Evolutionary conservation across 2,888 invertebrate genomes (phyloP).

Genomic region (Coleophora flavipennella): DNA sequence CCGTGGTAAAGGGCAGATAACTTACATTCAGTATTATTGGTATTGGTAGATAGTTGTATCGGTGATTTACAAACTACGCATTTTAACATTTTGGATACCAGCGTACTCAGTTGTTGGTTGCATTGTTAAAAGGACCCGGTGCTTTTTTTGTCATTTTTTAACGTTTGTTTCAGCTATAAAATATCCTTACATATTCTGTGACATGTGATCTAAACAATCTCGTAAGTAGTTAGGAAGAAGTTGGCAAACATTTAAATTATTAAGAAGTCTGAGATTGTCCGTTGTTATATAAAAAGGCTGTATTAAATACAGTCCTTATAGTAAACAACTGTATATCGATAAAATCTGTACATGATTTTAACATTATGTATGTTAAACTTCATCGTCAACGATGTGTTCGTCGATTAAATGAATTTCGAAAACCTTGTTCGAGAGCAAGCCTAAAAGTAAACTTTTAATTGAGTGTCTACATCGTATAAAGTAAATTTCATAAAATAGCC

Average conservation of each 20-base stretch:
- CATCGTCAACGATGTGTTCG: conserved; percentile 26
- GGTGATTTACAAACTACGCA: conserved; percentile 22
- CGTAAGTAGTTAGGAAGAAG: conserved; percentile 64
- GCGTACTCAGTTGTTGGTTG: conserved; percentile 17
- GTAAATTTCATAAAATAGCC: too few relatives aligned
- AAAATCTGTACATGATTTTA: conserved; percentile 55
- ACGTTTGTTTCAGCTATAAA: too few relatives aligned
- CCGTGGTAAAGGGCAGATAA: too few relatives aligned
- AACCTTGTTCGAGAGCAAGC: conserved; percentile 21
- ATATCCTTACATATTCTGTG: too few relatives aligned
- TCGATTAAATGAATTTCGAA: conserved; percentile 50
- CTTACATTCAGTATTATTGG: conserved; percentile 64
- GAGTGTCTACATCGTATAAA: too few relatives aligned
- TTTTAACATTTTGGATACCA: conserved; percentile 27
- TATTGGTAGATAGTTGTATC: conserved; percentile 49
- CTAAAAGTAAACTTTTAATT: too few relatives aligned
- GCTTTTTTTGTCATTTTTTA: conserved; percentile 19
- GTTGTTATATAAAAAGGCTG: conserved; percentile 44
- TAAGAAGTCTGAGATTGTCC: conserved; percentile 59
- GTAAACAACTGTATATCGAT: conserved; percentile 50
- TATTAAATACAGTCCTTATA: conserved; percentile 59
- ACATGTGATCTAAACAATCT: conserved; percentile 29
- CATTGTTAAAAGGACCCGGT: conserved; percentile 36
- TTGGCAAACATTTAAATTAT: conserved; percentile 51
- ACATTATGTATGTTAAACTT: too few relatives aligned